Conservation (phyloP, 2,113 vertebrate species). For the Odontophorus gujanensis region DNA sequence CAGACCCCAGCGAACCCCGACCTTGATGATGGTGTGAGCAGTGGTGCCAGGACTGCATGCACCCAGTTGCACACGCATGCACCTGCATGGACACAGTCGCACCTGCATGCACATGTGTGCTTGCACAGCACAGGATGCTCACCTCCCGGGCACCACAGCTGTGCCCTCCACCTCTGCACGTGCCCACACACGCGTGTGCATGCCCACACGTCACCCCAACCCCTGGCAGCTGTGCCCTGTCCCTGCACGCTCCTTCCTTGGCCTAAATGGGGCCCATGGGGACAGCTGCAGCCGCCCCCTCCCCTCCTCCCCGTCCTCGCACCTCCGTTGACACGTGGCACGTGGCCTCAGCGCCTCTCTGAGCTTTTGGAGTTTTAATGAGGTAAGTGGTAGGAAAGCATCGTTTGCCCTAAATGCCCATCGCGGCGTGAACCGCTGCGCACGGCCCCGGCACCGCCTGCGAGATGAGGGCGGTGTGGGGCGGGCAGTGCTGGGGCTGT, state of each 20-base stretch:
- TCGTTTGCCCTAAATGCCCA: slow-evolving; percentile 68
- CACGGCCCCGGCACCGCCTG: background rate
- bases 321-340: fast-evolving
- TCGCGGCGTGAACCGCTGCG: slow-evolving; percentile 42
- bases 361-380: slow-evolving; percentile 63
- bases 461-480: background rate
- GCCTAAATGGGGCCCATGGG: background rate
- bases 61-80: fast-evolving
- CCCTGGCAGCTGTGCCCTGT: background rate
- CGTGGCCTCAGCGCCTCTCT: background rate
- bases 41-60: background rate
- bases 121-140: fast-evolving
- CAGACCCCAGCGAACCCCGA: fast-evolving
- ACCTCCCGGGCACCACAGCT: background rate
- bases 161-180: fast-evolving
- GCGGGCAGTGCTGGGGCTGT: background rate
- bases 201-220: background rate
- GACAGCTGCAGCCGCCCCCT: background rate
- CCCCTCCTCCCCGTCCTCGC: fast-evolving
- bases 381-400: slow-evolving; percentile 63
- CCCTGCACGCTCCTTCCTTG: background rate
- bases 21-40: background rate
- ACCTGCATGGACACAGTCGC: fast-evolving
- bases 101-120: fast-evolving
- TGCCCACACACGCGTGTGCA: background rate